Percentiles rank a stretch among this genome's conserved stretches.
Evolutionary conservation across 2,113 vertebrate species (phyloP).

Genomic region (Triplophysa dalaica): DNA sequence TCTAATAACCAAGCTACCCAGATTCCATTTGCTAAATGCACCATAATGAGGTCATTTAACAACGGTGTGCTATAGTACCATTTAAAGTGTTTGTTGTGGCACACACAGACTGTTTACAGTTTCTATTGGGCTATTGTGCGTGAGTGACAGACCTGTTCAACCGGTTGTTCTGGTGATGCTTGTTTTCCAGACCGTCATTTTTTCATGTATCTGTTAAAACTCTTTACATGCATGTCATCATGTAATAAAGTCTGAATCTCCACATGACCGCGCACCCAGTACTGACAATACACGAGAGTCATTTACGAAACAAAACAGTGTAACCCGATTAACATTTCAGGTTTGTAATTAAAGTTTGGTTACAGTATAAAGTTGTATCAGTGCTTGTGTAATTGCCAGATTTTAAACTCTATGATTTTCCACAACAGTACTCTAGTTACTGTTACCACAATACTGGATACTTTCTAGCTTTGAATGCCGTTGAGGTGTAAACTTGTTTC

Average conservation of each 20-base stretch:
- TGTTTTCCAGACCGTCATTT: not conserved
- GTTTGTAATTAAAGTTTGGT: not conserved
- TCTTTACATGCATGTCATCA: not conserved
- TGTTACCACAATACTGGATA: too few relatives aligned
- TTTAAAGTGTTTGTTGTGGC: not conserved
- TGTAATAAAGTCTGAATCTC: not conserved
- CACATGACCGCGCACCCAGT: not conserved
- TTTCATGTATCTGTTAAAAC: not conserved
- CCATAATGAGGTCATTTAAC: not conserved
- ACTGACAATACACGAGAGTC: slow-evolving; percentile 1
- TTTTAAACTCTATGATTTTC: too few relatives aligned
- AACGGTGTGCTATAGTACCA: not conserved
- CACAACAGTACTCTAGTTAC: too few relatives aligned
- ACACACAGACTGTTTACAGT: not conserved
- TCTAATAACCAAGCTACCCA: too few relatives aligned
- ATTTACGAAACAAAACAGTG: too few relatives aligned
- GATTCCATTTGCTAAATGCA: not conserved
- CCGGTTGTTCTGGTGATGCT: slow-evolving; percentile 6
- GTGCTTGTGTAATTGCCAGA: too few relatives aligned
- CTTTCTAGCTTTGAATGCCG: too few relatives aligned
- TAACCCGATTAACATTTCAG: too few relatives aligned
- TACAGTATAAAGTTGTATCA: not conserved
- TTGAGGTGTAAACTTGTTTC: too few relatives aligned
- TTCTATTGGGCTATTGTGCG: not conserved
- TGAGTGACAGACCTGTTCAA: not conserved